Conservation (phyloP, 2,113 vertebrate genomes). For the Rattus rattus region DNA sequence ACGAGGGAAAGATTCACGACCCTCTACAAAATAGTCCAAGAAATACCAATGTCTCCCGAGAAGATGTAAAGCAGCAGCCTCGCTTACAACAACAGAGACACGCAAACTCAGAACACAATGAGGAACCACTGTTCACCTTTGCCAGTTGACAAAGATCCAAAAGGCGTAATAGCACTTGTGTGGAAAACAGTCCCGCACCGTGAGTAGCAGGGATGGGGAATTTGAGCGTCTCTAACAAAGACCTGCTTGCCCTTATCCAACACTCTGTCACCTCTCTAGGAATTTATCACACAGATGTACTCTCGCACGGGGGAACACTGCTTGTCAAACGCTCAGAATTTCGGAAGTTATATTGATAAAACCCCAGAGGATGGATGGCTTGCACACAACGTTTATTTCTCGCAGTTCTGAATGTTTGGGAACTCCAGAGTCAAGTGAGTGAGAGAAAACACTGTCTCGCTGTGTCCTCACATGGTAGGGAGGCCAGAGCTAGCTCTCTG, state of each 20-base stretch:
- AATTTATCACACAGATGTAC: neutral
- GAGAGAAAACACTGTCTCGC: neutral
- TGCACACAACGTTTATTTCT: neutral
- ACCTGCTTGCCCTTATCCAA: neutral
- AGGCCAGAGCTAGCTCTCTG: neutral
- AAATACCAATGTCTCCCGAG: neutral
- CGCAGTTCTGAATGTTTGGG: neutral
- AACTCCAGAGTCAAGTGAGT: neutral
- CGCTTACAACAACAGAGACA: neutral
- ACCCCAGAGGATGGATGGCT: neutral
- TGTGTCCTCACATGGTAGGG: neutral
- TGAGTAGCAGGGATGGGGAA: too few relatives aligned
- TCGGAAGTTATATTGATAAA: neutral
- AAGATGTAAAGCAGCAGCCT: neutral
- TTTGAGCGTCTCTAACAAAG: neutral
- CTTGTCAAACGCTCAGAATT: neutral
- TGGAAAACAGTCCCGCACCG: neutral
- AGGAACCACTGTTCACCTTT: neutral
- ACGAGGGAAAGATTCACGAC: neutral
- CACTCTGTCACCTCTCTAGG: neutral
- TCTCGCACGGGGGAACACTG: neutral
- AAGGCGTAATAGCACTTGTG: neutral
- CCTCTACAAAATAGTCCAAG: neutral
- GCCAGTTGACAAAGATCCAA: neutral
- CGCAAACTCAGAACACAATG: neutral